Conservation (phyloP, 2,797 vertebrate species). For the Rallus crepitans region DNA sequence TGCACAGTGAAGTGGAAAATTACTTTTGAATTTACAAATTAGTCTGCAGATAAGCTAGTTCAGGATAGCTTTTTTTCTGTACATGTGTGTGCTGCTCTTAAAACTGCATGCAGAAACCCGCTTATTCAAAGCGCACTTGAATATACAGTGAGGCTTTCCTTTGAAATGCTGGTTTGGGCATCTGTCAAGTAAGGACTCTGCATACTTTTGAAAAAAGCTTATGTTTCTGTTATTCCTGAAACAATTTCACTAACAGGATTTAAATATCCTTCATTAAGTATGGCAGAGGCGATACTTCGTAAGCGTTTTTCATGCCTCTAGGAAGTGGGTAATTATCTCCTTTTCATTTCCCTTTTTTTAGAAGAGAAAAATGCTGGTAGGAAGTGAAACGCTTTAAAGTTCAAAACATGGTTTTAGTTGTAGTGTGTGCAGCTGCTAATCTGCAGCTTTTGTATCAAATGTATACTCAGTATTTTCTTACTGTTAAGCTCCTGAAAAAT, state of each 20-base stretch:
- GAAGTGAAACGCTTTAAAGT: background rate
- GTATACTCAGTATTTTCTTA: background rate
- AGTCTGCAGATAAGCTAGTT: background rate
- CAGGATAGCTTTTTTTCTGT: background rate
- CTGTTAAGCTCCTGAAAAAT: background rate
- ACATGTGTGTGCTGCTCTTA: background rate
- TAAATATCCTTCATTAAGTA: background rate
- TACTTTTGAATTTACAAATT: background rate
- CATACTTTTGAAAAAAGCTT: background rate
- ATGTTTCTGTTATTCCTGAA: background rate
- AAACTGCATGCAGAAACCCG: background rate
- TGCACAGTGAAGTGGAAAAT: background rate
- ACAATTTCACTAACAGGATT: background rate
- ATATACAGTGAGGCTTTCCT: background rate
- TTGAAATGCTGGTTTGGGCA: background rate
- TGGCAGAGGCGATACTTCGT: background rate
- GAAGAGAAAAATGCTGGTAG: background rate
- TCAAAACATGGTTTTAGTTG: background rate
- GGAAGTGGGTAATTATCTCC: background rate
- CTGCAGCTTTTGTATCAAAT: background rate
- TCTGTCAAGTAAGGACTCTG: background rate
- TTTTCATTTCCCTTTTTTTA: background rate
- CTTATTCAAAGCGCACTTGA: background rate
- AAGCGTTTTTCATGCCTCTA: constrained; percentile 1
- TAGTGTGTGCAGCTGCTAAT: background rate